Evolutionary conservation across 2,113 vertebrate genomes (phyloP).

Genomic region (Ascaphus truei): DNA sequence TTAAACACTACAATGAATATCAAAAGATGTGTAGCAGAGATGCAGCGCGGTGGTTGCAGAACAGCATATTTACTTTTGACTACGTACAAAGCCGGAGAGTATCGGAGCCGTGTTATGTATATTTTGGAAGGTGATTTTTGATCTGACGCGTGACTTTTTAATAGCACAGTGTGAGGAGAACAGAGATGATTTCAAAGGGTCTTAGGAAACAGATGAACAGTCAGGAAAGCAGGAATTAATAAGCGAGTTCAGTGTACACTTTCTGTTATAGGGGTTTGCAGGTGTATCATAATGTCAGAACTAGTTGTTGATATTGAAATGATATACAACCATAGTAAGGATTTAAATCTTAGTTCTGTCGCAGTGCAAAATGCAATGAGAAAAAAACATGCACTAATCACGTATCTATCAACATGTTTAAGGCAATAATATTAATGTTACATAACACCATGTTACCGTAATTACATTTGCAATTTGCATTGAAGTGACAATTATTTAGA

Average conservation of each 20-base stretch:
- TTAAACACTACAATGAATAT: neutral
- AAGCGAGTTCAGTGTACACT: neutral
- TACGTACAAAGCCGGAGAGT: neutral
- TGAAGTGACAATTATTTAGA: conserved; percentile 1
- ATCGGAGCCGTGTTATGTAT: neutral
- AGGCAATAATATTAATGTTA: conserved; percentile 31
- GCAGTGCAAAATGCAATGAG: neutral
- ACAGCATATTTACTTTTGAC: conserved; percentile 2
- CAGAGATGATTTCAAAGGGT: conserved; percentile 3
- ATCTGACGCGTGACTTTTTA: neutral
- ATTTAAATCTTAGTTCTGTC: neutral
- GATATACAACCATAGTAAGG: neutral
- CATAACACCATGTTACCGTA: neutral
- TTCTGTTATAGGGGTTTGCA: neutral
- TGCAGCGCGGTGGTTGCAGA: neutral
- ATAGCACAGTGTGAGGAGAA: neutral
- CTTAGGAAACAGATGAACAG: neutral
- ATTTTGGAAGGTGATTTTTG: neutral
- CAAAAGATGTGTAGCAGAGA: conserved; percentile 14
- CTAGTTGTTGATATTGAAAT: neutral
- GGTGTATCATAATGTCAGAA: neutral
- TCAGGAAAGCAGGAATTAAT: neutral
- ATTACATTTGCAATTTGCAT: neutral
- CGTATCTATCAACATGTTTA: neutral
- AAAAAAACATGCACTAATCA: neutral